Conservation (phyloP, 2,888 invertebrate genomes). For the Parelbella ahira region DNA sequence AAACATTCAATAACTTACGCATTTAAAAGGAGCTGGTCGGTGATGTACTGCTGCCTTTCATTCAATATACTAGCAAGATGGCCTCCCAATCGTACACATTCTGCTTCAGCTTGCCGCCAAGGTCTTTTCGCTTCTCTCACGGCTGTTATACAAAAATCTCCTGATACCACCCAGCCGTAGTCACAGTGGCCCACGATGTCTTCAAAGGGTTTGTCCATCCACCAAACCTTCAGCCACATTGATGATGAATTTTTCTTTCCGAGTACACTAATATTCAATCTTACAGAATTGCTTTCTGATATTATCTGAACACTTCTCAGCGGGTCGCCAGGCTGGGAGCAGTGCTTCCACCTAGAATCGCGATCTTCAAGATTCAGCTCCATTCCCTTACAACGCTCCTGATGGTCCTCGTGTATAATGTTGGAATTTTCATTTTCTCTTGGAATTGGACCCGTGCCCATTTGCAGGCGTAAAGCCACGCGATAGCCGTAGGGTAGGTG, state of each 20-base stretch:
- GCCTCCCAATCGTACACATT: conserved; percentile 83
- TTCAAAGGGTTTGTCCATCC: conserved; percentile 82
- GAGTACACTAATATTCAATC: conserved; percentile 66
- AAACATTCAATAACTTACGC: conserved; percentile 81
- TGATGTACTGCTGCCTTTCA: conserved; percentile 82
- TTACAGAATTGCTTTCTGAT: conserved; percentile 79
- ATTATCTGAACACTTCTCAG: conserved; percentile 80
- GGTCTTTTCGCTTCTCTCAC: conserved; percentile 78
- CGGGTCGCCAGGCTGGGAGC: conserved; percentile 80
- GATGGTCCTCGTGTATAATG: conserved; percentile 58
- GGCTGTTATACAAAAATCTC: conserved; percentile 84
- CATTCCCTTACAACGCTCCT: conserved; percentile 77
- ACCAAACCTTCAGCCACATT: conserved; percentile 82
- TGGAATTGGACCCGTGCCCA: conserved; percentile 70
- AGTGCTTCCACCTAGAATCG: conserved; percentile 80
- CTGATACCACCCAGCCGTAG: conserved; percentile 85
- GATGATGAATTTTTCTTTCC: conserved; percentile 62
- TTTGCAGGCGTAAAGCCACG: conserved; percentile 82
- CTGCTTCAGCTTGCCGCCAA: conserved; percentile 85
- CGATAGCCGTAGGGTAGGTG: conserved; percentile 86
- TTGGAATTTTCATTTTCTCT: conserved; percentile 54
- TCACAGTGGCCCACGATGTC: conserved; percentile 84
- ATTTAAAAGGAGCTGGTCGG: conserved; percentile 83
- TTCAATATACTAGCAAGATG: conserved; percentile 85
- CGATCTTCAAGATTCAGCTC: conserved; percentile 80